Base-by-base conservation (phyloP, 2,888 invertebrate genomes). In the Eupeodes luniger region DNA sequence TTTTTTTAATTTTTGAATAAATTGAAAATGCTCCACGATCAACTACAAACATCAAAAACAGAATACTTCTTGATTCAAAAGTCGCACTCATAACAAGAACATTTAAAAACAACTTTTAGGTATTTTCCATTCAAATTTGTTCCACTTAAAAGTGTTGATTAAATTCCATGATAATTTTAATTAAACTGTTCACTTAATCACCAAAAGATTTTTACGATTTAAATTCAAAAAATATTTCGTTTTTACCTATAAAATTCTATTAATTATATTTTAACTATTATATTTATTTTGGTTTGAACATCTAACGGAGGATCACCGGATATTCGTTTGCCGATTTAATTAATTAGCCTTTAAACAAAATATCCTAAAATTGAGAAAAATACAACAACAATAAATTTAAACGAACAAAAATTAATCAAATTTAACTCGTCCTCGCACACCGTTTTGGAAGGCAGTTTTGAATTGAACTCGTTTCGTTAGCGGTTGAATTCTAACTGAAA, bases 401-500 rank as follows among this genome's bases (percentile, higher is more conserved):
- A 27, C 59, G 74, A 81, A 47, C 27, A 44, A 75, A 62, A 75
- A 7, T 5, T 19, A 62, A 59, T 47, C 14, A 16, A 75, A 85
- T 90, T 90, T 90, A 27, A 91, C 90, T 90, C 90, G 91, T 66
- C 40, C 70, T 70, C 90, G 90, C 90, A 89, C 86, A 81, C 83
- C 59, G 59, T 59, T 67, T 88, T 67, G 79, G 80, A 85, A 75
- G 81, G 89, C 90, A 92, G 90, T 91, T 91, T 91, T 92, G 92
- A 92, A 92, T 92, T 72, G 72, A 72, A 72, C 72, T 72, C 72
- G 72, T 72, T 72, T 92, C 92, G 92, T 92, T 92, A 92, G 92
- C 93, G 93, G 91, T 92, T 92, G 92, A 92, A 92, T 91, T 92
- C 91, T 91, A 92, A 93, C 93, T 93, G 92, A 93, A 90, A 90